phyloP scores from a whole-genome alignment of 2,113 vertebrate genomes.

The Tylochromis polylepis region DNA sequence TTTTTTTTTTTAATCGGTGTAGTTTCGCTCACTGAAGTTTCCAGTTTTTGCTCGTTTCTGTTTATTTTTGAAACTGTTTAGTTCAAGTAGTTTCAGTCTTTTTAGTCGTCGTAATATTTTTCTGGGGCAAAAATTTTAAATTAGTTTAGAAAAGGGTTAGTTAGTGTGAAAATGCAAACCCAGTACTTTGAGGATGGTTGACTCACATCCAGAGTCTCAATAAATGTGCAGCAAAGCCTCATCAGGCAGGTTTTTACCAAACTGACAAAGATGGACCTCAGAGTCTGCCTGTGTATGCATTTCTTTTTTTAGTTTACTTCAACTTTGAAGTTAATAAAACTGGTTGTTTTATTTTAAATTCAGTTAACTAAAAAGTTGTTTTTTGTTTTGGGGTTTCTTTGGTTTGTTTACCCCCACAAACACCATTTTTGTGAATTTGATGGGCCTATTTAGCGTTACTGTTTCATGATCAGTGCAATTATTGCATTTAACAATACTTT shows the following conservation, averaged over 20 bases:
- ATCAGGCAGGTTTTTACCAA: not conserved
- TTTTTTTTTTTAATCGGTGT: not conserved
- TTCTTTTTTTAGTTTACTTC: not conserved
- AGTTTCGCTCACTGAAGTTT: not conserved
- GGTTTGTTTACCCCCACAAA: not conserved
- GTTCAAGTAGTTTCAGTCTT: not conserved
- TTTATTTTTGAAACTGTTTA: not conserved
- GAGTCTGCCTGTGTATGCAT: not conserved
- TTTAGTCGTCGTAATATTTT: not conserved
- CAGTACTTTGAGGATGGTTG: not conserved
- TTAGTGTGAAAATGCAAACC: not conserved
- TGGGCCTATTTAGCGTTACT: not conserved
- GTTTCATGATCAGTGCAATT: not conserved
- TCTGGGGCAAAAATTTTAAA: not conserved
- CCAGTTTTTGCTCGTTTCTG: not conserved
- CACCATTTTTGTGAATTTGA: not conserved
- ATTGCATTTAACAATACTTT: not conserved
- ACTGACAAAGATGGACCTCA: not conserved
- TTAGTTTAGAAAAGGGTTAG: not conserved
- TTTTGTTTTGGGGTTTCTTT: fast-evolving
- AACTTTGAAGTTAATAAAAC: not conserved
- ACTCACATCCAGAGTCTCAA: not conserved
- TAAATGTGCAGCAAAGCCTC: not conserved
- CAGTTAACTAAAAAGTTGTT: not conserved
- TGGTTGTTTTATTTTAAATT: not conserved